These are phyloP conservation scores for Clavelina lepadiformis DNA, from an alignment of 23 tunicate genomes.

Conservation along the genomic window DNA sequence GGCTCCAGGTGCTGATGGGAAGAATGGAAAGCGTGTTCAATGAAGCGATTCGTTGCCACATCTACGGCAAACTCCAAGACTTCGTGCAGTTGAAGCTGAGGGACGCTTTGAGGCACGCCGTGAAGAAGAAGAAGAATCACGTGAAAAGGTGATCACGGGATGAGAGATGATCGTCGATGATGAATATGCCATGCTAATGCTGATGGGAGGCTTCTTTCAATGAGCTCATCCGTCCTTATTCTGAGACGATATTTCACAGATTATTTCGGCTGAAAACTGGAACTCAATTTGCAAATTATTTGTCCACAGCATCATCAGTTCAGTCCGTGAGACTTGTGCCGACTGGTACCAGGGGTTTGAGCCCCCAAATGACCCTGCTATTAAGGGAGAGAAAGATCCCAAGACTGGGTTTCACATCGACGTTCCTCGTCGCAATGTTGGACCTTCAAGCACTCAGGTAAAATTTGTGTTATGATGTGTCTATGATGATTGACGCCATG, in stretches of 20 bases:
- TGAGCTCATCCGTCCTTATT: neutral
- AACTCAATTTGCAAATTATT: neutral
- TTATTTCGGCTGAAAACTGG: neutral
- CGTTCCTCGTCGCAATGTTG: constrained; percentile 89
- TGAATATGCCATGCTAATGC: neutral
- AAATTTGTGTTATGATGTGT: neutral
- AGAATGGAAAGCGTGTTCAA: constrained; percentile 94
- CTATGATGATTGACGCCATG: constrained; percentile 2
- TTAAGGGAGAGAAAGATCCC: constrained; percentile 98
- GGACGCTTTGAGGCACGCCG: constrained; percentile 74
- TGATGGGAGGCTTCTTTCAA: neutral
- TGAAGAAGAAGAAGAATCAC: constrained; percentile 92
- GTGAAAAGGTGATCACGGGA: constrained; percentile 61
- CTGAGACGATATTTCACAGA: neutral
- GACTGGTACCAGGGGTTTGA: constrained; percentile 94
- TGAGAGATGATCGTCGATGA: neutral
- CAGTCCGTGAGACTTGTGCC: constrained; percentile 96
- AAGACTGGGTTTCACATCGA: constrained; percentile 92
- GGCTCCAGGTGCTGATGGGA: constrained; percentile 94
- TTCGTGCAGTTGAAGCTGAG: constrained; percentile 90
- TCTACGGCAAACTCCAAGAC: constrained; percentile 90
- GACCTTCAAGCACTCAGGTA: constrained; percentile 96
- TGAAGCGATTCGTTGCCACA: constrained; percentile 83
- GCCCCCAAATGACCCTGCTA: constrained; percentile 96
- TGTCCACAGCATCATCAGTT: constrained; percentile 66